These are phyloP conservation scores for Xiphophorus couchianus DNA, from an alignment of 2,113 vertebrate genomes.

Conservation along the genomic window DNA sequence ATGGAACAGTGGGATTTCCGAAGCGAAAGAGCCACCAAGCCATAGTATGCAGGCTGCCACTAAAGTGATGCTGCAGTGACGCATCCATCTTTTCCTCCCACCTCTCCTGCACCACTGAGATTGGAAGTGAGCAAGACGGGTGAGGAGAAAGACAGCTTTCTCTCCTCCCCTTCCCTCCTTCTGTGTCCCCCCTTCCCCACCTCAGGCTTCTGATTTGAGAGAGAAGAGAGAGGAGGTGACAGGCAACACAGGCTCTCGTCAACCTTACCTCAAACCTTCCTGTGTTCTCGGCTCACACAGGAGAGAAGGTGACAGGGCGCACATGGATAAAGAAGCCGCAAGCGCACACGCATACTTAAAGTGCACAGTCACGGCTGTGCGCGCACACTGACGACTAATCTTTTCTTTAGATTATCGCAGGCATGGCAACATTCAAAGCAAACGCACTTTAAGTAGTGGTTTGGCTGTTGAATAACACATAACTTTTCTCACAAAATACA, in stretches of 20 bases:
- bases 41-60: constrained; percentile 18
- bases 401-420: constrained; percentile 69
- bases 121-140: constrained; percentile 12
- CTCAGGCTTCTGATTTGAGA: constrained; percentile 44
- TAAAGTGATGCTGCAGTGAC: constrained; percentile 45
- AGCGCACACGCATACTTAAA: background rate
- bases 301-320: constrained; percentile 62
- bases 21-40: constrained; percentile 37
- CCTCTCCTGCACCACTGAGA: constrained; percentile 23
- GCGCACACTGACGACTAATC: constrained; percentile 60
- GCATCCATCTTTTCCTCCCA: constrained; percentile 33
- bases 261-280: constrained; percentile 59
- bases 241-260: constrained; percentile 60
- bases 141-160: constrained; percentile 20
- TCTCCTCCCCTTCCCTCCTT: background rate
- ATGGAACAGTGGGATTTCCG: constrained; percentile 40
- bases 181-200: background rate
- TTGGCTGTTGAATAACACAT: constrained; percentile 30
- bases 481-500: constrained; percentile 16
- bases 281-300: constrained; percentile 58
- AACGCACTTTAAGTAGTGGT: constrained; percentile 52
- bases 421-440: constrained; percentile 61
- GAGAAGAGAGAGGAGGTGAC: constrained; percentile 67
- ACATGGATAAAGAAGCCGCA: constrained; percentile 45
- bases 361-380: constrained; percentile 3